Conservation (phyloP, 2,888 invertebrate species). For the Hartigia nigra region DNA sequence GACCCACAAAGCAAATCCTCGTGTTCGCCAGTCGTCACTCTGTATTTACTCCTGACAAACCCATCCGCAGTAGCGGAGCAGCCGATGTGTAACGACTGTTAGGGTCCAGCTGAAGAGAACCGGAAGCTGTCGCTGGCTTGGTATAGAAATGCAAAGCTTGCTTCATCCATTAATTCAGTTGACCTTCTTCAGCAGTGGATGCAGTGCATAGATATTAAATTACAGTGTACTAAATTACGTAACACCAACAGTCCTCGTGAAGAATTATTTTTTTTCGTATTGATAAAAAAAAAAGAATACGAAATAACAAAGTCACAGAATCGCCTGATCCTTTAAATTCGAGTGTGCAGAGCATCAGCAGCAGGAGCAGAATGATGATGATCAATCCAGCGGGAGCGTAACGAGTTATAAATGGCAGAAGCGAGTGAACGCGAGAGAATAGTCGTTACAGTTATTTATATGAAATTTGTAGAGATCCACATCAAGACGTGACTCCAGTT, state of each 20-base stretch:
- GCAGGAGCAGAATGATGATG: not conserved
- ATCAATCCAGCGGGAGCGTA: not conserved
- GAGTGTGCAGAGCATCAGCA: not conserved
- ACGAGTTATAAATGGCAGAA: constrained; percentile 11
- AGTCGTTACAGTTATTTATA: constrained; percentile 32
- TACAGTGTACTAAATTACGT: too few species aligned
- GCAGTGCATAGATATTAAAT: too few species aligned
- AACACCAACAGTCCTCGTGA: too few species aligned
- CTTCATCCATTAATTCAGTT: not conserved
- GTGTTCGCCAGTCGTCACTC: constrained; percentile 24
- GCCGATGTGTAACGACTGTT: not conserved
- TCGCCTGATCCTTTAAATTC: not conserved
- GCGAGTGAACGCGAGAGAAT: not conserved
- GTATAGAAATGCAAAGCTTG: not conserved
- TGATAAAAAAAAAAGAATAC: not conserved
- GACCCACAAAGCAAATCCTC: constrained; percentile 37
- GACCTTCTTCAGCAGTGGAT: too few species aligned
- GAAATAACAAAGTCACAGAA: too few species aligned
- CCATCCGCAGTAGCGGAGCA: constrained; percentile 6
- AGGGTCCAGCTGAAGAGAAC: not conserved
- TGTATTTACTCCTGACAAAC: constrained; percentile 34
- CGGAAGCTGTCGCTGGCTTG: not conserved
- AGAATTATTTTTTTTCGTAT: too few species aligned
- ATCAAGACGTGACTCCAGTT: constrained; percentile 41
- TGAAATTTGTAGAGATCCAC: constrained; percentile 45